Percentiles rank a stretch among this genome's conserved stretches.
phyloP scores from a whole-genome alignment of 2,888 invertebrate genomes.

The Clitarchus hookeri region DNA sequence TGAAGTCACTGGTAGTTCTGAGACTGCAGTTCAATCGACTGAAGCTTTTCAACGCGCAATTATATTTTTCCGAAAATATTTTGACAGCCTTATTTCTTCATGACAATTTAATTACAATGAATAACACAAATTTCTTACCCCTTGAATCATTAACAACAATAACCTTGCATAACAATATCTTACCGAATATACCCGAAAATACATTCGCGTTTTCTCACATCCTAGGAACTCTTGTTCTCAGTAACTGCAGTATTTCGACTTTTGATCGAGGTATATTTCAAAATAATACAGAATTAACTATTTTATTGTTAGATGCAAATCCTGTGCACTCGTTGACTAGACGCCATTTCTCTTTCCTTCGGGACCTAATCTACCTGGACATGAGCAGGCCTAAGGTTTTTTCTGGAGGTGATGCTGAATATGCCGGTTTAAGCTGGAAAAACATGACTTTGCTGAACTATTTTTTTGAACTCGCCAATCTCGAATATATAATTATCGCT shows the following conservation, averaged over 20 bases:
- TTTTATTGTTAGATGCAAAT: not conserved
- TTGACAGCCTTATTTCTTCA: not conserved
- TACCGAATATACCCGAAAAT: not conserved
- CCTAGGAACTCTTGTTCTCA: not conserved
- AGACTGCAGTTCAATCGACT: not conserved
- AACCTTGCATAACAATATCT: not conserved
- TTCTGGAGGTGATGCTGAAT: not conserved
- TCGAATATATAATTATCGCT: not conserved
- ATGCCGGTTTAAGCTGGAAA: not conserved
- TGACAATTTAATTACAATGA: not conserved
- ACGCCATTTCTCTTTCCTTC: not conserved
- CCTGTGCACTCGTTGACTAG: not conserved
- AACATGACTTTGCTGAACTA: conserved; percentile 1
- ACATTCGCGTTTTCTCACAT: not conserved
- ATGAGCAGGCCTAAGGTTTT: not conserved
- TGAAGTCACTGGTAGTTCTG: not conserved
- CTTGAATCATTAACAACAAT: not conserved
- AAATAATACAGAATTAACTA: not conserved
- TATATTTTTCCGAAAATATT: not conserved
- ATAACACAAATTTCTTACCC: not conserved
- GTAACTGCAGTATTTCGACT: not conserved
- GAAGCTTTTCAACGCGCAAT: not conserved
- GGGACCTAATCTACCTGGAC: not conserved
- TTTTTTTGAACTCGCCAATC: not conserved
- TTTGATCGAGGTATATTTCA: not conserved